Conservation (phyloP, 2,888 invertebrate genomes). For the Drosophila koepferae region DNA sequence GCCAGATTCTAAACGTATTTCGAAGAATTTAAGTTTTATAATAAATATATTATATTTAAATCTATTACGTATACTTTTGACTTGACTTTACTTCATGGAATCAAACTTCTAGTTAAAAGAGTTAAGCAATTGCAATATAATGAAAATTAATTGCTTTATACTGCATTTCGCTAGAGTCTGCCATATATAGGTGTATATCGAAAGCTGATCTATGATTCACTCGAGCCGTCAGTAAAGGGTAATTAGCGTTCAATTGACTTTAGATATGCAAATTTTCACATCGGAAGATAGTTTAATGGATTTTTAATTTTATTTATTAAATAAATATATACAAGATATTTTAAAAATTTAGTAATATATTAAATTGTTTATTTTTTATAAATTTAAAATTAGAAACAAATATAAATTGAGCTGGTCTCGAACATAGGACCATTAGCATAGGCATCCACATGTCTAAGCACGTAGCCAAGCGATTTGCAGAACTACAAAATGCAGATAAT, state of each 20-base stretch:
- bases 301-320: background rate
- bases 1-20: background rate
- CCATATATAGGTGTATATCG: slow-evolving; percentile 5
- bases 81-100: slow-evolving; percentile 4
- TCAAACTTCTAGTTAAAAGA: background rate
- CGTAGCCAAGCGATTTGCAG: background rate
- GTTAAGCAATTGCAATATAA: background rate
- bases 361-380: too few species aligned
- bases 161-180: slow-evolving; percentile 11
- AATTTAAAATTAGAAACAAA: background rate
- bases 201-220: slow-evolving; percentile 38
- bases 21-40: background rate
- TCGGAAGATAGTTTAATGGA: background rate
- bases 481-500: background rate
- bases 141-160: background rate
- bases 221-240: slow-evolving; percentile 24
- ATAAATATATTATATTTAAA: background rate
- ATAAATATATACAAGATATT: background rate
- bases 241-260: slow-evolving; percentile 5
- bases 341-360: background rate
- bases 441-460: too few species aligned
- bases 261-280: background rate
- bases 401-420: background rate
- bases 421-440: background rate
- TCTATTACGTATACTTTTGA: background rate